Evolutionary conservation across 2,113 vertebrate genomes (phyloP), one percentile per base, ranked within the genome.

Genomic region (Nematolebias whitei): DNA sequence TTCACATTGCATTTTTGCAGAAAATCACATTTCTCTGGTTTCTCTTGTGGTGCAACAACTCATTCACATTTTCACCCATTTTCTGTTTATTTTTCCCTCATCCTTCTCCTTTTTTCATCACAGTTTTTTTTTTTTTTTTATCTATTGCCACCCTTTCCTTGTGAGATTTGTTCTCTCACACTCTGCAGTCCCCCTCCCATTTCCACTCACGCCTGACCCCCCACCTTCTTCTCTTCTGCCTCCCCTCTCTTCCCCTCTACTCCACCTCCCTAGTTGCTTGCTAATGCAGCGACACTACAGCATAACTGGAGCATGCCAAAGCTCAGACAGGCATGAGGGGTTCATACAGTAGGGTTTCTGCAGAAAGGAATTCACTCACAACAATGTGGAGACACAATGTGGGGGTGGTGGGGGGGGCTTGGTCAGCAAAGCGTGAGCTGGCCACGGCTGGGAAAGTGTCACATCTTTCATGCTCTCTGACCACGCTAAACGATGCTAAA

Each of bases 241-340:
- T 7, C 39, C 45, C 39, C 40, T 22, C 18, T 61, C 54, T 18
- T 7, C 24, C 18, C 59, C 45, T 11, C 40, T 52, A n/a, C n/a
- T n/a, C n/a, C n/a, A n/a, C n/a, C n/a, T n/a, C n/a, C 71, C 69
- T 73, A 19, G 38, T 63, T 70, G 75, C 77, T 77, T 61, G 43
- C 85, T 89, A 88, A 90, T 85, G 90, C 91, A 88, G 86, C 75
- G 73, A 89, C 89, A 91, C 90, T 88, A 88, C 79, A 87, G 83
- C 90, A 92, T 87, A 93, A 93, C 91, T 93, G 90, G 92, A 93
- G 92, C 91, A 91, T 92, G 89, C 86, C 88, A 89, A 93, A 91
- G 92, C 91, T 89, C 92, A 92, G 91, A 90, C 90, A 92, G 92
- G 90, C 90, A 92, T 91, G 90, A 92, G 91, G 74, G 72, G 89